phyloP scores from a whole-genome alignment of 2,113 vertebrate genomes.

The Cheilinus undulatus region DNA sequence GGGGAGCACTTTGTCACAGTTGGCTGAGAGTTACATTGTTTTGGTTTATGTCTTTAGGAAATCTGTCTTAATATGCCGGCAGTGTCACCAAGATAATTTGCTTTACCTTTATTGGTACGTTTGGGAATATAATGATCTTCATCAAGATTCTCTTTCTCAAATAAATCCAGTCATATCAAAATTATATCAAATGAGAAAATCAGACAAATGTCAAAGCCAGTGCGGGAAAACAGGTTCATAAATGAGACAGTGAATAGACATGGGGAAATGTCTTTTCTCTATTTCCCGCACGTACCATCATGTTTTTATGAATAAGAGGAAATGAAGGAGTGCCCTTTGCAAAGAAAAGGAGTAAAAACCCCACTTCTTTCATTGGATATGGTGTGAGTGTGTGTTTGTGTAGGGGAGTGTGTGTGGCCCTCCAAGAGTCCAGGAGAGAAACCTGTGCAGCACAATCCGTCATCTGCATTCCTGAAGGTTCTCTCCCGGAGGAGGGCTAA shows the following conservation, averaged over 20 bases:
- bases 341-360: conserved; percentile 43
- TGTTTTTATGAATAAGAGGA: conserved; percentile 72
- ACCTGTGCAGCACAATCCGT: conserved; percentile 73
- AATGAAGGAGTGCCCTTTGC: conserved; percentile 63
- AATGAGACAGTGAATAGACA: conserved; percentile 60
- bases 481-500: conserved; percentile 79
- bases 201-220: conserved; percentile 54
- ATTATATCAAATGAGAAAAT: conserved; percentile 56
- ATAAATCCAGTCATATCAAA: conserved; percentile 55
- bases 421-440: conserved; percentile 66
- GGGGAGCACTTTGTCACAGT: neutral
- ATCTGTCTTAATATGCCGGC: conserved; percentile 19
- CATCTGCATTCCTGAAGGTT: conserved; percentile 82
- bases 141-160: conserved; percentile 37
- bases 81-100: conserved; percentile 37
- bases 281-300: conserved; percentile 50
- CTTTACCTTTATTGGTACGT: conserved; percentile 47
- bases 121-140: conserved; percentile 33
- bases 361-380: conserved; percentile 41
- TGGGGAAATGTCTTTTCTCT: conserved; percentile 20
- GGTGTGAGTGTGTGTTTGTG: conserved; percentile 6
- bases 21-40: neutral
- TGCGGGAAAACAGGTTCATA: conserved; percentile 36
- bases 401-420: conserved; percentile 25
- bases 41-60: neutral